A percentile compares a stretch with the other conserved stretches of the same genome.
Evolutionary conservation across 1,140 invertebrate genomes (phyloP).

Genomic region (Drosophila bocqueti): DNA sequence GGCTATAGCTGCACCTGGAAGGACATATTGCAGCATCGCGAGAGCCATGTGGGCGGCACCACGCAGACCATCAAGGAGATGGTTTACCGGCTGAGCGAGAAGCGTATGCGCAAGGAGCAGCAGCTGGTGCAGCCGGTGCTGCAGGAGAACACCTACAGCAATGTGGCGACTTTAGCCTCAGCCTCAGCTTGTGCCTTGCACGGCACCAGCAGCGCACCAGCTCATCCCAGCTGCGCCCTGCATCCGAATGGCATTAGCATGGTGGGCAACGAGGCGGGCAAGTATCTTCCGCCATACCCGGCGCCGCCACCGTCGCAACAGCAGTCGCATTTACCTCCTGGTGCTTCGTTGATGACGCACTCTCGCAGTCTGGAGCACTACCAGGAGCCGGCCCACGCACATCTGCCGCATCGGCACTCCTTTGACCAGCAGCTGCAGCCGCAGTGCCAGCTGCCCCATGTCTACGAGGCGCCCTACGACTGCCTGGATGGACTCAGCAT

Average conservation of each 20-base stretch:
- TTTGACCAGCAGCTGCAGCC: constrained; percentile 81
- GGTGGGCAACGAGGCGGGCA: constrained; percentile 45
- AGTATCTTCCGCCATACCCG: constrained; percentile 58
- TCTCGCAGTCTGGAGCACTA: constrained; percentile 84
- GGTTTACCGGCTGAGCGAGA: constrained; percentile 61
- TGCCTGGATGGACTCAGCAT: constrained; percentile 74
- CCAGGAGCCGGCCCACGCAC: constrained; percentile 63
- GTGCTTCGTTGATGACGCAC: constrained; percentile 66
- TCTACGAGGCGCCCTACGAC: constrained; percentile 81
- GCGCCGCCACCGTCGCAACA: constrained; percentile 36
- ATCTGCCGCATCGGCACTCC: constrained; percentile 79
- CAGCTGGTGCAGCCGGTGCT: constrained; percentile 27
- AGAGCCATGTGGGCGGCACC: constrained; percentile 87
- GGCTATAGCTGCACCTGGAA: constrained; percentile 87
- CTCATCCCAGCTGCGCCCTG: constrained; percentile 52
- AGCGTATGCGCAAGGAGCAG: constrained; percentile 65
- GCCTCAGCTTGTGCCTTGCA: constrained; percentile 40
- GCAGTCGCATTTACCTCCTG: constrained; percentile 30
- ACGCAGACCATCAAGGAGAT: constrained; percentile 73
- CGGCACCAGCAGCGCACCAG: constrained; percentile 22
- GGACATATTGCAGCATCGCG: constrained; percentile 89
- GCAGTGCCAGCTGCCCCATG: constrained; percentile 51
- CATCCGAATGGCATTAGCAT: constrained; percentile 57
- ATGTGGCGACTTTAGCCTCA: constrained; percentile 46
- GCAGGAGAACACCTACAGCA: constrained; percentile 74